Percentiles rank a stretch among this genome's conserved stretches.
Conservation (phyloP, 2,888 invertebrate species). For the Heteromyza rotundicornis region DNA sequence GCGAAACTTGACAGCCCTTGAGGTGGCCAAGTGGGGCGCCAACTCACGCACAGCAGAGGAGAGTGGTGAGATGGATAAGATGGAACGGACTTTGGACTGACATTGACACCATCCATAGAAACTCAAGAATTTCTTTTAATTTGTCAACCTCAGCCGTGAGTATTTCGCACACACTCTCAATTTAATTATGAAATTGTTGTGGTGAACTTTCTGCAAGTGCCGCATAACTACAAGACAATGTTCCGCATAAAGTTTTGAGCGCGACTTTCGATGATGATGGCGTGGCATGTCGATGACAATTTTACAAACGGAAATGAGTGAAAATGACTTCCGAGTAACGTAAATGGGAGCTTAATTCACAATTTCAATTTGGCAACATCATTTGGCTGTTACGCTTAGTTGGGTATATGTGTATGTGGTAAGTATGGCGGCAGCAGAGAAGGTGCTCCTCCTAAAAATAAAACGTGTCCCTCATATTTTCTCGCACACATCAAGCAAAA, state of each 20-base stretch:
- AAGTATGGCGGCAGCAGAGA: neutral
- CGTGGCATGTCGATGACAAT: neutral
- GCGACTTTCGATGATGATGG: neutral
- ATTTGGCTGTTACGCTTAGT: neutral
- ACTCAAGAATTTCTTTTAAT: no score
- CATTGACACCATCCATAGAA: no score
- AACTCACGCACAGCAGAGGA: no score
- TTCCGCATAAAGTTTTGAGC: neutral
- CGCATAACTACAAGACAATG: neutral
- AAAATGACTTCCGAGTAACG: constrained; percentile 17
- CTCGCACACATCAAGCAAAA: neutral
- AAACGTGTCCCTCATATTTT: no score
- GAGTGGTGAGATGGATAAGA: no score
- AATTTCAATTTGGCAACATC: constrained; percentile 22
- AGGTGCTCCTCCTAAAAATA: neutral
- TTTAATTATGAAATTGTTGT: no score
- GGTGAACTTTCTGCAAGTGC: neutral
- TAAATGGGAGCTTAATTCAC: constrained; percentile 18
- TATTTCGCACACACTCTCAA: no score
- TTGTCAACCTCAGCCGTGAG: no score
- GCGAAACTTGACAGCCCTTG: no score
- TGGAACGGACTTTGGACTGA: no score
- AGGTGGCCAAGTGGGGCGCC: no score
- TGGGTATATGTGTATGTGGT: neutral
- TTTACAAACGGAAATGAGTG: constrained; percentile 13